Base-by-base conservation (phyloP, 2,113 vertebrate genomes). In the Podarcis cretensis region DNA sequence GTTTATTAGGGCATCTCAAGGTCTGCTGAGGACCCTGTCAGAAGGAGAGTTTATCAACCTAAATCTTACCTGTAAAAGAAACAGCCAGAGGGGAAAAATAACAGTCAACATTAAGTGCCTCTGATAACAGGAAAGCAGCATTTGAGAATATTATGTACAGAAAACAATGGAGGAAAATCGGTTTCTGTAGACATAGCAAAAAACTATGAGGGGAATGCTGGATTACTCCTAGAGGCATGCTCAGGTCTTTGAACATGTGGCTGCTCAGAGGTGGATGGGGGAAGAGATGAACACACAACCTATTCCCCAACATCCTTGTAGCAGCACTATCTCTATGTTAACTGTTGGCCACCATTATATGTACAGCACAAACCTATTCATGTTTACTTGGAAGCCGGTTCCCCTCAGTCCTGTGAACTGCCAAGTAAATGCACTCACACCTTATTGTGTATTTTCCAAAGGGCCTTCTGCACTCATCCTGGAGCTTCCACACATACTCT, bases 1-100 rank as follows among this genome's bases (percentile, higher is more conserved):
- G 32, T 77, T 85, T 68, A 37, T 84, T 87, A 86, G 43, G 48
- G 27, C 35, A 65, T 69, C 27, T 16, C 78, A 43, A 92, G 86
- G 63, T 40, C 4, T 69, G 84, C 63, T 78, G 1, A 40, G 84
- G 43, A 0, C 1, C 65, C 89, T 91, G 40, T 54, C 21, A 66
- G 18, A 66, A 68, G 4, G 18, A 35, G 48, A 32, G 16, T 5
- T 37, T 77, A 54, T 68, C 37, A 74, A 12, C 27, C 57, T 73
- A 59, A 92, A 73, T 16, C 81, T 88, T 84, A 92, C 76, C 71
- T 85, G 81, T 63, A 78, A 86, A 7, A 84, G 88, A 93, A 90
- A 40, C 0, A 1, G 65, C 23, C 68, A 83, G 59, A 54, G 32
- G n/a, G 59, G 40, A 13, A 74, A 27, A 66, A 85, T 25, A 66